Percentiles rank a stretch among this genome's conserved stretches.
phyloP scores from a whole-genome alignment of 2,113 vertebrate genomes.

The Balaenoptera acutorostrata region DNA sequence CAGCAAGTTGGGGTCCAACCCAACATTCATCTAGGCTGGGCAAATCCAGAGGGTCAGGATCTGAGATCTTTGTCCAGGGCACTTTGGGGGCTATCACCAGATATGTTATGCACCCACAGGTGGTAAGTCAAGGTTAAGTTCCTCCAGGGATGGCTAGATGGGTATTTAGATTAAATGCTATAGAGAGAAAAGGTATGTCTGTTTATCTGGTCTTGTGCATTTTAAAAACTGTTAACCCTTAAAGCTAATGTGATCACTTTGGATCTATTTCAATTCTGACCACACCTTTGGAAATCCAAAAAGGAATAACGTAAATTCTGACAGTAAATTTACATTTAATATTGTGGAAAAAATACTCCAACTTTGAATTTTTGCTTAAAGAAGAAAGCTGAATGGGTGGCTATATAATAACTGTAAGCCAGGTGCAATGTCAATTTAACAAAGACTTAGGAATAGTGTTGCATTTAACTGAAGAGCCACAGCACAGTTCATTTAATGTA shows the following conservation, averaged over 20 bases:
- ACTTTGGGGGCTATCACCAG: not conserved
- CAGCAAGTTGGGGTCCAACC: not conserved
- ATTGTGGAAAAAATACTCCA: slow-evolving; percentile 11
- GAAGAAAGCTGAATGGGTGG: not conserved
- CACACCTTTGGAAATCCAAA: slow-evolving; percentile 34
- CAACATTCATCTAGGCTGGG: not conserved
- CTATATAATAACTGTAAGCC: not conserved
- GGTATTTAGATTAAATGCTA: not conserved
- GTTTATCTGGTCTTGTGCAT: slow-evolving; percentile 10
- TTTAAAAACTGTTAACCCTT: not conserved
- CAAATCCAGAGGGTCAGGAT: not conserved
- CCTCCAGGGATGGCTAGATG: not conserved
- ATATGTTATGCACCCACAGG: slow-evolving; percentile 29
- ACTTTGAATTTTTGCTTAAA: slow-evolving; percentile 7
- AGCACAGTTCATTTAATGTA: not conserved
- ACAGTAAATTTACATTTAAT: slow-evolving; percentile 30
- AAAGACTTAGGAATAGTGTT: not conserved
- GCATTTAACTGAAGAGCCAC: not conserved
- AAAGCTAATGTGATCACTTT: not conserved
- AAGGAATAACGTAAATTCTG: not conserved
- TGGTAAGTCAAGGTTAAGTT: slow-evolving; percentile 67
- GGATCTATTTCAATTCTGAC: slow-evolving; percentile 2
- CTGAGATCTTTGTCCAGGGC: not conserved
- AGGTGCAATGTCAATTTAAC: not conserved
- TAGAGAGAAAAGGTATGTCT: slow-evolving; percentile 19